Conservation (phyloP, 2,888 invertebrate species). For the Hedychridium roseum region DNA sequence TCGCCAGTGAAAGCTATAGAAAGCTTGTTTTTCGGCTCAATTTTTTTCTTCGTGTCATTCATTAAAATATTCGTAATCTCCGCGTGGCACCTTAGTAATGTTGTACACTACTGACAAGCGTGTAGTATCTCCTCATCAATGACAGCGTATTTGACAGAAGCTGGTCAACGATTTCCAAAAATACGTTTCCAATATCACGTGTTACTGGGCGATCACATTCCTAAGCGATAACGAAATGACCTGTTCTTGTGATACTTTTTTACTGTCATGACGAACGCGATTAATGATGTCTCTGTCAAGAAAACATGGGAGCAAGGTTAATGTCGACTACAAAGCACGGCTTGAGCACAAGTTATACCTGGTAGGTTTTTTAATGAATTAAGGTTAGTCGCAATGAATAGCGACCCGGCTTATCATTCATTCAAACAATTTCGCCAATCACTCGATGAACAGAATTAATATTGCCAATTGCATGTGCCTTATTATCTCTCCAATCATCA, state of each 20-base stretch:
- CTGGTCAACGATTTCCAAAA: constrained; percentile 8
- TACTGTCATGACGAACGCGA: constrained; percentile 35
- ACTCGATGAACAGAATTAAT: no score
- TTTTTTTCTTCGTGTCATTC: no score
- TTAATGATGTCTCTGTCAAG: constrained; percentile 55
- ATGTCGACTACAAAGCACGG: constrained; percentile 68
- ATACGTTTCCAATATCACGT: constrained; percentile 18
- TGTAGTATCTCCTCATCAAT: no score
- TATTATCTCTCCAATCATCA: neutral
- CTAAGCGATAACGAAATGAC: constrained; percentile 21
- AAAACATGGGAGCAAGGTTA: constrained; percentile 56
- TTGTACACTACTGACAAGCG: neutral
- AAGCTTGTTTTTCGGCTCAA: no score
- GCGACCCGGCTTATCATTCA: no score
- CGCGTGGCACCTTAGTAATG: no score
- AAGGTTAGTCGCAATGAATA: constrained; percentile 25
- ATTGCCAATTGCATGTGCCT: no score
- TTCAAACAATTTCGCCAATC: no score
- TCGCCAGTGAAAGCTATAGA: no score
- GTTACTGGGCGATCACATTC: no score
- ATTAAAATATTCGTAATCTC: no score
- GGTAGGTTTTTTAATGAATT: constrained; percentile 59
- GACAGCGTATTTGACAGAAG: constrained; percentile 21
- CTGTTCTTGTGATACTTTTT: constrained; percentile 13
- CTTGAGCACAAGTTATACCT: constrained; percentile 71